These are phyloP conservation scores for Pangasius macronema DNA, from an alignment of 2,797 vertebrate genomes.

Conservation along the genomic window DNA sequence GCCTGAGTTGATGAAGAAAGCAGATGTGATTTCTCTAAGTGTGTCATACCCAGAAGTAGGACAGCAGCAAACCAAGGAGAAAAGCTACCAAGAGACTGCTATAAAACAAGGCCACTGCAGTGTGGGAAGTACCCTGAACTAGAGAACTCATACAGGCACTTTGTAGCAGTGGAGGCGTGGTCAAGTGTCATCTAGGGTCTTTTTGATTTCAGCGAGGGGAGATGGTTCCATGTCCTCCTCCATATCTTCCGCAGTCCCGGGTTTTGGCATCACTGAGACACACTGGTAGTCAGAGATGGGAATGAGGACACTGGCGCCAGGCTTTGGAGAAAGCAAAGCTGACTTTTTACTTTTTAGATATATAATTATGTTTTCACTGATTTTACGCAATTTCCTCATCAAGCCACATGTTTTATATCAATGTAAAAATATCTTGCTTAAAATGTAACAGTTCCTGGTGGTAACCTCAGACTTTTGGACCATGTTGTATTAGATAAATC, in stretches of 20 bases:
- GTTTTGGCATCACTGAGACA: neutral
- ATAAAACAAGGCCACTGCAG: constrained; percentile 38
- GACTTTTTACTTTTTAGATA: neutral
- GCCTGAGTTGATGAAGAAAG: constrained; percentile 24
- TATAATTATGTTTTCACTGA: neutral
- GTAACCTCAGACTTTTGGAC: neutral
- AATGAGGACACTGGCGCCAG: neutral
- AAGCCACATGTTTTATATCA: neutral
- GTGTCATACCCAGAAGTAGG: constrained; percentile 46
- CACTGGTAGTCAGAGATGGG: neutral
- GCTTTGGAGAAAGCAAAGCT: neutral
- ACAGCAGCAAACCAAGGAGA: constrained; percentile 32
- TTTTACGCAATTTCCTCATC: neutral
- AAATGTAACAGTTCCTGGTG: neutral
- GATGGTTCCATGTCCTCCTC: neutral
- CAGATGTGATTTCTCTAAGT: constrained; percentile 41
- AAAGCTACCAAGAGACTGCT: constrained; percentile 19
- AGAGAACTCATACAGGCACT: constrained; percentile 16
- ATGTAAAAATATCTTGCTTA: neutral
- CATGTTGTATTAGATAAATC: neutral
- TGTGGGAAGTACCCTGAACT: constrained; percentile 25
- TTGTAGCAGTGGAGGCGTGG: neutral
- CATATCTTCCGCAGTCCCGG: neutral
- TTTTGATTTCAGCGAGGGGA: neutral
- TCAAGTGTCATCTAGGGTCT: neutral